phyloP scores from a whole-genome alignment of 1,140 invertebrate genomes.

The Myzus persicae region DNA sequence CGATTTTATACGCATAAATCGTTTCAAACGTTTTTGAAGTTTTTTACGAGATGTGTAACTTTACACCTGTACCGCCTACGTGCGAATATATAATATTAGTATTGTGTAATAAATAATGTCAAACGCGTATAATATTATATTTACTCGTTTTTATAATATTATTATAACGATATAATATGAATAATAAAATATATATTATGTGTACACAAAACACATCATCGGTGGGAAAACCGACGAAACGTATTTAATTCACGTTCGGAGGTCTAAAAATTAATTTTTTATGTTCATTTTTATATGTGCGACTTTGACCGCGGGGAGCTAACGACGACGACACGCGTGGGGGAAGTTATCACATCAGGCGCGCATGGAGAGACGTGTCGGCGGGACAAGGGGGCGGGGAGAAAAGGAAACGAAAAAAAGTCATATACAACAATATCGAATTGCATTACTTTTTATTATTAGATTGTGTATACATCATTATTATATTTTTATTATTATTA shows the following conservation, averaged over 20 bases:
- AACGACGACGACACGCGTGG: background rate
- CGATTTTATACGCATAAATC: background rate
- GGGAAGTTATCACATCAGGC: background rate
- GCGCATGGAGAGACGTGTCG: too few relatives aligned
- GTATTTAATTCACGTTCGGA: slow-evolving; percentile 3
- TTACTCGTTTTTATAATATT: background rate
- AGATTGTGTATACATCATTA: background rate
- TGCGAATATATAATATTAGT: background rate
- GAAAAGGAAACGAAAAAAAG: background rate
- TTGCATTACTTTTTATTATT: slow-evolving; percentile 13
- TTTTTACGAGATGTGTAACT: background rate
- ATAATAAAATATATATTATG: background rate
- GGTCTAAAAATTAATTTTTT: background rate
- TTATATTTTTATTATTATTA: background rate
- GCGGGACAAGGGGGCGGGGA: background rate
- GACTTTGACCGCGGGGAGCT: background rate
- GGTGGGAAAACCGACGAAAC: background rate
- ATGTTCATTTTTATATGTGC: background rate
- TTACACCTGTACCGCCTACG: background rate
- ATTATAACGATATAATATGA: background rate
- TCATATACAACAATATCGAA: slow-evolving; percentile 14
- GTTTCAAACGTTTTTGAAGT: slow-evolving; percentile 10
- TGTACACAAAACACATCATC: background rate
- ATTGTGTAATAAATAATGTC: slow-evolving; percentile 11
- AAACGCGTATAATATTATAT: background rate